Percentiles rank a stretch among this genome's conserved stretches.
phyloP scores from a whole-genome alignment of 2,113 vertebrate species.

The Pygoscelis antarcticus region DNA sequence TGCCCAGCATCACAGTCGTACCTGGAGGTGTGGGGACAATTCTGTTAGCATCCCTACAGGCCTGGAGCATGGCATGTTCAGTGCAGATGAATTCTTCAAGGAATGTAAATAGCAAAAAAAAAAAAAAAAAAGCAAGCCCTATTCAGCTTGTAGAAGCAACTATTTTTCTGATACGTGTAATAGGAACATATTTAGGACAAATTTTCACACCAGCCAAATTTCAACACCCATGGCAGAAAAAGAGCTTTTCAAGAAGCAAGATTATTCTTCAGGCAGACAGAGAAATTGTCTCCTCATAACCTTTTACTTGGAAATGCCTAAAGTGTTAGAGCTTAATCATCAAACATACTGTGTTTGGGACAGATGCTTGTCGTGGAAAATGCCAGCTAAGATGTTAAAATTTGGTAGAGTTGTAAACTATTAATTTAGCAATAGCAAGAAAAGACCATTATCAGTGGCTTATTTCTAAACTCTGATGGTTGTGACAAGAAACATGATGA shows the following conservation, averaged over 20 bases:
- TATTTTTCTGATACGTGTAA: neutral
- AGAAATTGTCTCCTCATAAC: neutral
- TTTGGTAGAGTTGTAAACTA: neutral
- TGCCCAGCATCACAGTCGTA: neutral
- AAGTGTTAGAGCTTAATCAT: neutral
- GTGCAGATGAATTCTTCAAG: neutral
- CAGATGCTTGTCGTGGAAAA: neutral
- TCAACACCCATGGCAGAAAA: neutral
- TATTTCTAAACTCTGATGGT: neutral
- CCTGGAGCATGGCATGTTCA: neutral
- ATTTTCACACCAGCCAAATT: neutral
- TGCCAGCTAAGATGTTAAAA: neutral
- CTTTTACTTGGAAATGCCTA: neutral
- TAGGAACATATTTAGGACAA: neutral
- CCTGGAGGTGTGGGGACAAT: neutral
- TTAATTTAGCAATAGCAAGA: neutral
- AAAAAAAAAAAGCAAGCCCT: neutral
- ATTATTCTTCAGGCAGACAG: neutral
- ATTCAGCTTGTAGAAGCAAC: neutral
- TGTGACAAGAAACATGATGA: neutral
- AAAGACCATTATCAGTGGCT: neutral
- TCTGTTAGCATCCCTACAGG: neutral
- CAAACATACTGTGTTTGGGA: neutral
- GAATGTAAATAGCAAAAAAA: neutral
- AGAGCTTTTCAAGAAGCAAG: neutral